Percentiles rank a stretch among this genome's conserved stretches.
Evolutionary conservation across 2,888 invertebrate genomes (phyloP).

Genomic region (Caenorhabditis virilis): DNA sequence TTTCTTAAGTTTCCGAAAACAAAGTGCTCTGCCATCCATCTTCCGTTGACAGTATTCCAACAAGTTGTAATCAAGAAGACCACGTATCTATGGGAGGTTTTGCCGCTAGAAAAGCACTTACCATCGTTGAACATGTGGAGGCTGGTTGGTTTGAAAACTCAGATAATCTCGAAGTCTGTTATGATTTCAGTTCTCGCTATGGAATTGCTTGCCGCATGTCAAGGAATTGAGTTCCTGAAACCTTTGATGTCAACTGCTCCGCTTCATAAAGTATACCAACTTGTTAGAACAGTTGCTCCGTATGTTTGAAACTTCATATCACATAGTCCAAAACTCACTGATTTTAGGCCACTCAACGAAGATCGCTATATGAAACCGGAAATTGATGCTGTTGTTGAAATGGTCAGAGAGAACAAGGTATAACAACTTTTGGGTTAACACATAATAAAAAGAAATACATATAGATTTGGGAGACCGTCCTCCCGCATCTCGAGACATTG

Average conservation of each 20-base stretch:
- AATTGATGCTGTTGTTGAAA: conserved; percentile 74
- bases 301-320: conserved; percentile 56
- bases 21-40: conserved; percentile 77
- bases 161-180: neutral
- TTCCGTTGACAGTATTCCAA: conserved; percentile 76
- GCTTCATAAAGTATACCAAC: conserved; percentile 75
- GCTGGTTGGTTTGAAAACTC: conserved; percentile 67
- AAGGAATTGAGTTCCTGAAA: conserved; percentile 77
- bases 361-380: conserved; percentile 77
- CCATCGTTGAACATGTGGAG: conserved; percentile 73
- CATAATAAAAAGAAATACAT: neutral
- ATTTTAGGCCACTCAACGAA: conserved; percentile 74
- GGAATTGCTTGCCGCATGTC: conserved; percentile 76
- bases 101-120: conserved; percentile 75
- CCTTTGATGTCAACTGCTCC: conserved; percentile 76
- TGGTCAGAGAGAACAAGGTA: conserved; percentile 72
- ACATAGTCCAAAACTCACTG: neutral
- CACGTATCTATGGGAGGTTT: conserved; percentile 79
- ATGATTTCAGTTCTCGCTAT: conserved; percentile 74
- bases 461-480: conserved; percentile 74
- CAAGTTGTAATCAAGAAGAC: conserved; percentile 77
- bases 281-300: conserved; percentile 73
- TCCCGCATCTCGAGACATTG: conserved; percentile 71
- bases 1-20: conserved; percentile 75
- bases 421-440: too few relatives aligned